Conservation (phyloP, 1,140 invertebrate genomes). For the Tetragonula clypearis region DNA sequence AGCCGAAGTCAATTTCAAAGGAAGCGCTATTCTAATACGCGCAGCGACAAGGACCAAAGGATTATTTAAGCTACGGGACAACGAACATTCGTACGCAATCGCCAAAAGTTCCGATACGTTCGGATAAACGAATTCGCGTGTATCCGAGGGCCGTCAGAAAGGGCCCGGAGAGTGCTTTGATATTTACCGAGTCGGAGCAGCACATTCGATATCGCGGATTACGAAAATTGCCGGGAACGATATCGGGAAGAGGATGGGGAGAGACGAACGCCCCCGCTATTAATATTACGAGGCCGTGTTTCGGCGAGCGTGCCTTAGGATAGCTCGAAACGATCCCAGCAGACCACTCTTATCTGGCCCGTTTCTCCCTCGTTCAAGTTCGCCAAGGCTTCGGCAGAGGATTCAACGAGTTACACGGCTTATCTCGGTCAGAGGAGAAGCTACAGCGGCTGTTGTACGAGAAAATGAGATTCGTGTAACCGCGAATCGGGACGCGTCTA, state of each 20-base stretch:
- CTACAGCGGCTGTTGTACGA: conserved; percentile 62
- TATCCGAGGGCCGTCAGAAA: not conserved
- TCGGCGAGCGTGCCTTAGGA: conserved; percentile 61
- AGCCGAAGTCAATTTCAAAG: not conserved
- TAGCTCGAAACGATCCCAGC: conserved; percentile 53
- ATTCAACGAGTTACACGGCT: conserved; percentile 64
- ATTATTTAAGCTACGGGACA: not conserved
- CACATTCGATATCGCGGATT: conserved; percentile 40
- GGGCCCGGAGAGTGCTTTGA: conserved; percentile 10
- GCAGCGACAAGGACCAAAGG: not conserved
- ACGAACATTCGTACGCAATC: too few relatives aligned
- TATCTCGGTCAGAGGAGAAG: conserved; percentile 62
- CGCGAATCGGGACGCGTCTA: conserved; percentile 48
- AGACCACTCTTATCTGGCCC: conserved; percentile 41
- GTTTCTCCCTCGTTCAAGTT: conserved; percentile 18
- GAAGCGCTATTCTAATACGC: not conserved
- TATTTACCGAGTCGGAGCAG: conserved; percentile 31
- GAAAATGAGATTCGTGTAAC: conserved; percentile 69
- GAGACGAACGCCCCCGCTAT: conserved; percentile 28
- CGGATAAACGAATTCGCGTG: not conserved
- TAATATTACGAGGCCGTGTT: conserved; percentile 58
- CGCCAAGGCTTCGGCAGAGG: conserved; percentile 38
- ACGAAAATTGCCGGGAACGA: conserved; percentile 48
- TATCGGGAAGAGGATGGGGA: conserved; percentile 22
- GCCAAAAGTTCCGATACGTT: not conserved